phyloP scores from a whole-genome alignment of 2,888 invertebrate genomes.

The Coecobrya sp. region DNA sequence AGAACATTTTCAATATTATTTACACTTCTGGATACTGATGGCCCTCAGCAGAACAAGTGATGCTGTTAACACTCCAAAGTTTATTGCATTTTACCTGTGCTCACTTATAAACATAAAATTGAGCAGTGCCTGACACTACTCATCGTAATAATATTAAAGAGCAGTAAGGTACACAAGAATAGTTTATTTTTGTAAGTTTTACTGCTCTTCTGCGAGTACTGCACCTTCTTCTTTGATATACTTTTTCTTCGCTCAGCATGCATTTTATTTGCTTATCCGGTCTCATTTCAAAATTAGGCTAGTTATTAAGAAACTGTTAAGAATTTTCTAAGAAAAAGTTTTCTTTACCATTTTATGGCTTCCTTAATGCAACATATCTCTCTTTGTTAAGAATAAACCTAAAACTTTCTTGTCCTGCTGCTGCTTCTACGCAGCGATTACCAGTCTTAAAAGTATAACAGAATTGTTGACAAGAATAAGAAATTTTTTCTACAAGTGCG shows the following conservation, averaged over 20 bases:
- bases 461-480: constrained; percentile 61
- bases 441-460: constrained; percentile 32
- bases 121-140: not conserved
- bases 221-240: constrained; percentile 11
- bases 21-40: not conserved
- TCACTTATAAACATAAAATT: not conserved
- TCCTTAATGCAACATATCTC: constrained; percentile 40
- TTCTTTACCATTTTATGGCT: constrained; percentile 48
- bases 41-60: constrained; percentile 19
- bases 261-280: constrained; percentile 67
- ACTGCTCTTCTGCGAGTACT: constrained; percentile 25
- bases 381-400: constrained; percentile 37
- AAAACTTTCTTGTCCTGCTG: not conserved
- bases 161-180: constrained; percentile 8
- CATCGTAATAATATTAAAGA: not conserved
- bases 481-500: constrained; percentile 56
- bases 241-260: constrained; percentile 45
- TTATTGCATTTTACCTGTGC: constrained; percentile 59
- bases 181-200: constrained; percentile 68
- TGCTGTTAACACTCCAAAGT: constrained; percentile 55
- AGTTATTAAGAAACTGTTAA: constrained; percentile 50
- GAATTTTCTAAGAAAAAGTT: constrained; percentile 61
- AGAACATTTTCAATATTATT: not conserved
- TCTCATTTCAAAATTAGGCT: constrained; percentile 62
- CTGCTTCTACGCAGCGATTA: not conserved